Percentiles rank a stretch among this genome's conserved stretches.
Evolutionary conservation across 1,140 invertebrate species (phyloP).

Genomic region (Pectinophora gossypiella): DNA sequence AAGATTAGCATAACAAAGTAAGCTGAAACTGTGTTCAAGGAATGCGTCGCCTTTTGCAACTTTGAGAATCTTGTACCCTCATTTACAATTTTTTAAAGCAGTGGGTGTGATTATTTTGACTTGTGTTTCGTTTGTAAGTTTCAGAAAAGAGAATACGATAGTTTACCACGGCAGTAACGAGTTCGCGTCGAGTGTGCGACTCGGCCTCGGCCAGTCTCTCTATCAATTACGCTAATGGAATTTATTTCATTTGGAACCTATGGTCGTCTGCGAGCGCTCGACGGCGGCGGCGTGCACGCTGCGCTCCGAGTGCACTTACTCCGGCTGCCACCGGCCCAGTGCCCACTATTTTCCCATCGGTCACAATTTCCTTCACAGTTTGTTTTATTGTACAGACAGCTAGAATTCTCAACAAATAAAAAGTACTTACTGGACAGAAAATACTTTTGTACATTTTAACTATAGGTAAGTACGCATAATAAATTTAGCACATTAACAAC

Average conservation of each 20-base stretch:
- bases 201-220: slow-evolving; percentile 35
- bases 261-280: slow-evolving; percentile 30
- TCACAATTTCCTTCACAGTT: slow-evolving; percentile 1
- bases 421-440: no score
- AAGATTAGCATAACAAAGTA: slow-evolving; percentile 74
- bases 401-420: background rate
- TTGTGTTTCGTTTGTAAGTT: no score
- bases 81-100: no score
- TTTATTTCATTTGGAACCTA: slow-evolving; percentile 61
- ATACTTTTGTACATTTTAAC: background rate
- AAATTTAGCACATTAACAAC: no score
- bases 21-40: slow-evolving; percentile 61
- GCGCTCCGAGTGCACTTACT: slow-evolving; percentile 26
- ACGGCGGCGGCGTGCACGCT: slow-evolving; percentile 20
- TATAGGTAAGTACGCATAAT: no score
- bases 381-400: background rate
- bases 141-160: no score
- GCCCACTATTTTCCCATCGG: slow-evolving; percentile 8
- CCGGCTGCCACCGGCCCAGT: slow-evolving; percentile 9
- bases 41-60: slow-evolving; percentile 50
- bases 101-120: no score
- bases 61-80: slow-evolving; percentile 37
- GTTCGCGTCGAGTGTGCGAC: background rate
- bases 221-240: slow-evolving; percentile 68
- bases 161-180: no score